Base-by-base conservation (phyloP, 2,797 vertebrate genomes). In the Amniataba percoides region DNA sequence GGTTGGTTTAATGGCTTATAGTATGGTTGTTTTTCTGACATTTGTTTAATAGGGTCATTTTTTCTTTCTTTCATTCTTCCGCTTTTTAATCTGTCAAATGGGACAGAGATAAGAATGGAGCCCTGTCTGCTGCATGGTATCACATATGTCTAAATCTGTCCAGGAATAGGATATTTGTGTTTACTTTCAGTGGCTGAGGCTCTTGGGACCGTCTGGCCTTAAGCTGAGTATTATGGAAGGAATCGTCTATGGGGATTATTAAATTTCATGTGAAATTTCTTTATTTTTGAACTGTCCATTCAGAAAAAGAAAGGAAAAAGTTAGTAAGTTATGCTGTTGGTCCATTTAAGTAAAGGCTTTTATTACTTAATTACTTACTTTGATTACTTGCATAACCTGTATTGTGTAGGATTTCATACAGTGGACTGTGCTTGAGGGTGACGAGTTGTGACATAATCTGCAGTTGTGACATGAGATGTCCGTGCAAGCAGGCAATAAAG, bases 201-300 rank as follows among this genome's bases (percentile, higher is more conserved):
- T 81, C 36, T 43, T 19, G 72, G 48, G 53, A 23, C 59, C 36
- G 58, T 31, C 14, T 65, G 59, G 66, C 69, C 15, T 71, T 80
- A 90, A 88, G 70, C 69, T 70, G 69, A 52, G 31, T 76, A 45
- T 89, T 88, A 83, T 88, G 77, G 60, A 71, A 86, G 15, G 19
- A 71, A 49, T 71, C 10, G 51, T 78, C 62, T 25, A 70, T 68
- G 39, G 11, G 57, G 70, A 83, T 79, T 77, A 90, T 80, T 85
- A 61, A 1, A 78, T 76, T 45, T 77, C 19, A 76, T 63, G n/a
- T 77, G 10, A 31, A n/a, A 68, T n/a, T n/a, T n/a, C n/a, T n/a
- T n/a, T n/a, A 27, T 52, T 57, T 31, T 21, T 12, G 5, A 63
- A 59, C 19, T 39, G 9, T 10, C 40, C 53, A 71, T 21, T n/a